phyloP scores from a whole-genome alignment of 2,113 vertebrate species.

The Hydrochoerus hydrochaeris region DNA sequence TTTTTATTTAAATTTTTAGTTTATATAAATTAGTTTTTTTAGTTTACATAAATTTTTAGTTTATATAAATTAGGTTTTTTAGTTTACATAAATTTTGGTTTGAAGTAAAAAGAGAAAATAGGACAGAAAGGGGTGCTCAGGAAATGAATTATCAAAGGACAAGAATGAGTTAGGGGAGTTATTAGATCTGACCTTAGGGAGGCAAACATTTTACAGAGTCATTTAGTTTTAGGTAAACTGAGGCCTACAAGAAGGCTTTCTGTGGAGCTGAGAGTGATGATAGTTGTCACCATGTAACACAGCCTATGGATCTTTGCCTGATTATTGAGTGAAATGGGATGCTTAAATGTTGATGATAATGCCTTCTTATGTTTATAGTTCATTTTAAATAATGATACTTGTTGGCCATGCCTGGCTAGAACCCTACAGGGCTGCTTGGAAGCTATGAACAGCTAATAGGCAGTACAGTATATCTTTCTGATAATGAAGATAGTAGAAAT shows the following conservation, averaged over 20 bases:
- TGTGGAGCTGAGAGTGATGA: neutral
- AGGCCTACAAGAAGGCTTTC: neutral
- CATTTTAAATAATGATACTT: neutral
- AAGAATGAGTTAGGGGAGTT: neutral
- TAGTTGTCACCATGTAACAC: neutral
- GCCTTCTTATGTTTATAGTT: neutral
- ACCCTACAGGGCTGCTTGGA: neutral
- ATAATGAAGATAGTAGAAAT: neutral
- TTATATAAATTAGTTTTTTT: neutral
- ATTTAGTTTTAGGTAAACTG: neutral
- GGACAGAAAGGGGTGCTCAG: neutral
- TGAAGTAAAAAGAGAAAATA: slow-evolving; percentile 11
- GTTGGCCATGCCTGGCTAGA: neutral
- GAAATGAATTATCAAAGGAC: slow-evolving; percentile 24
- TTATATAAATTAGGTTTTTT: neutral
- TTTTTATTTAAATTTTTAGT: slow-evolving; percentile 13
- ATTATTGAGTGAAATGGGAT: neutral
- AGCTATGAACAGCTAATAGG: neutral
- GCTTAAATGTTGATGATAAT: neutral
- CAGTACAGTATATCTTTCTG: neutral
- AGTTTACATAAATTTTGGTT: neutral
- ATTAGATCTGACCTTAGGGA: neutral
- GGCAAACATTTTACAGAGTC: neutral
- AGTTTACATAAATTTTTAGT: neutral
- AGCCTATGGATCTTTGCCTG: neutral